Evolutionary conservation across 2,888 invertebrate genomes (phyloP).

Genomic region (Pristionchus fissidentatus): DNA sequence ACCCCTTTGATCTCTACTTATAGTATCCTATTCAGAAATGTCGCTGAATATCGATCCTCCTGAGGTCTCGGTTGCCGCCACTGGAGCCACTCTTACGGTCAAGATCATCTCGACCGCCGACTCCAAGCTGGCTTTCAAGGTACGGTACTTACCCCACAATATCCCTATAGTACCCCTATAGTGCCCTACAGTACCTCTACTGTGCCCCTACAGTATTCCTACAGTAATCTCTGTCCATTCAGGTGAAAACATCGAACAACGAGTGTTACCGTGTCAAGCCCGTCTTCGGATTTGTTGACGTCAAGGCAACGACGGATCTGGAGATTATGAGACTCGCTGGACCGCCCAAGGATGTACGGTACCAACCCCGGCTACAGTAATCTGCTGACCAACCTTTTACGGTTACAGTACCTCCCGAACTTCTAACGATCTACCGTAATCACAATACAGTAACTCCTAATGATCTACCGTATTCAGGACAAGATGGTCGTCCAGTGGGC

Average conservation of each 20-base stretch:
- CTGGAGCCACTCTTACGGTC: conserved; percentile 61
- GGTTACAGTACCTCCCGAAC: no score
- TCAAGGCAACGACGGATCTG: neutral
- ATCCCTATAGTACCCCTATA: neutral
- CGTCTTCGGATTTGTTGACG: conserved; percentile 36
- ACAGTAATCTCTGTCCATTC: neutral
- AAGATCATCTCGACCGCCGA: conserved; percentile 60
- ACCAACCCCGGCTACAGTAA: neutral
- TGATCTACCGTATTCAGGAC: conserved; percentile 10
- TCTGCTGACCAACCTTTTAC: no score
- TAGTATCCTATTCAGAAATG: conserved; percentile 48
- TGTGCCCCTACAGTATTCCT: neutral
- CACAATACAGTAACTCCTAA: neutral
- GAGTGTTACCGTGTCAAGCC: conserved; percentile 41
- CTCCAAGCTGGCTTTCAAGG: conserved; percentile 63
- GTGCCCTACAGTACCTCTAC: neutral
- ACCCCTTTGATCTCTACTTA: neutral
- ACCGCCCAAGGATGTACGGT: conserved; percentile 39
- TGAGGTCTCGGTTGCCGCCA: conserved; percentile 57
- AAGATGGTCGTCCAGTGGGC: conserved; percentile 34
- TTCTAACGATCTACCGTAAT: neutral
- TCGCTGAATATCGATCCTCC: conserved; percentile 65
- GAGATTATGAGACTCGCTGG: conserved; percentile 31
- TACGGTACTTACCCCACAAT: no score
- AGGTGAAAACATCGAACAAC: conserved; percentile 46